phyloP scores from a whole-genome alignment of 2,113 vertebrate species.

The Chionomys nivalis region DNA sequence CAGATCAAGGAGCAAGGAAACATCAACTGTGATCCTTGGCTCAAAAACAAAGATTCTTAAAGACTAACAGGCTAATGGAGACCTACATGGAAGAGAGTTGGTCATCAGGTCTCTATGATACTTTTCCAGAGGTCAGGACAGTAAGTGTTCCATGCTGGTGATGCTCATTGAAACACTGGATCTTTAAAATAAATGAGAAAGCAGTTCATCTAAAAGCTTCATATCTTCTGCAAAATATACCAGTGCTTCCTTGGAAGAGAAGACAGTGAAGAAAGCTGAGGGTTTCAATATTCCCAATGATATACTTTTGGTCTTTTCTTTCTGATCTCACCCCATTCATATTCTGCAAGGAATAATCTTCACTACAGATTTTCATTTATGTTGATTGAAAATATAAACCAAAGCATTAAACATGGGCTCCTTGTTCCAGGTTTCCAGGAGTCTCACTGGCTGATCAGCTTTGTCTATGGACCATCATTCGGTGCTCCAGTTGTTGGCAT shows the following conservation, averaged over 20 bases:
- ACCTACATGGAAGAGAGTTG: not conserved
- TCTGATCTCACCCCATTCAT: not conserved
- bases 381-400: not conserved
- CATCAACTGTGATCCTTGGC: not conserved
- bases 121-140: not conserved
- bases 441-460: not conserved
- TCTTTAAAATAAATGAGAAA: accelerated
- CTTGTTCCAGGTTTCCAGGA: not conserved
- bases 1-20: not conserved
- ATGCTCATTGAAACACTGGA: not conserved
- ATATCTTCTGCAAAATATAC: not conserved
- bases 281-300: not conserved
- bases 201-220: not conserved
- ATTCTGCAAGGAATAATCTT: not conserved
- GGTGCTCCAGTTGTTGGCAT: not conserved
- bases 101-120: not conserved
- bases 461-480: not conserved
- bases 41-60: constrained; percentile 13
- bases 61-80: not conserved
- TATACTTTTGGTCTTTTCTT: not conserved
- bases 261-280: not conserved
- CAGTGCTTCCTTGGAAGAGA: not conserved
- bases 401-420: not conserved
- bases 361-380: not conserved
- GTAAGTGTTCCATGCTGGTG: not conserved